phyloP scores from a whole-genome alignment of 2,888 invertebrate genomes.

The Drosophila aldrichi region DNA sequence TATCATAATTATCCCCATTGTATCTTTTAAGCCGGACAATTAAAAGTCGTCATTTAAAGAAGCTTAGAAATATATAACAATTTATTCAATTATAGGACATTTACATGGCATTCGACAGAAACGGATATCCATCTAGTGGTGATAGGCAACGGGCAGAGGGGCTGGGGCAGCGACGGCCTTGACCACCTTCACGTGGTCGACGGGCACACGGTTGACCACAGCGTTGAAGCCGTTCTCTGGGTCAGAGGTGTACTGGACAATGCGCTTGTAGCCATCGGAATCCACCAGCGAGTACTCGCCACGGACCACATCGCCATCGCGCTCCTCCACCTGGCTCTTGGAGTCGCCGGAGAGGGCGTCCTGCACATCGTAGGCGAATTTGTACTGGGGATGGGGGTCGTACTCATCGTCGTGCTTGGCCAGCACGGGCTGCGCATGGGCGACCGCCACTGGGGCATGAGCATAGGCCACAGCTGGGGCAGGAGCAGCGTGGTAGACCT shows the following conservation, averaged over 20 bases:
- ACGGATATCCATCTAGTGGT: conserved; percentile 23
- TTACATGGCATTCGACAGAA: conserved; percentile 31
- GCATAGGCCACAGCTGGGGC: conserved; percentile 63
- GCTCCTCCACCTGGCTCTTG: conserved; percentile 84
- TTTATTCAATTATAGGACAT: conserved; percentile 55
- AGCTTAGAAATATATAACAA: conserved; percentile 77
- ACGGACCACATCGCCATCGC: conserved; percentile 84
- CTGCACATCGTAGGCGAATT: conserved; percentile 83
- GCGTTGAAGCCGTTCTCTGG: conserved; percentile 84
- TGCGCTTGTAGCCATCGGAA: conserved; percentile 84
- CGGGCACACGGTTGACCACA: conserved; percentile 77
- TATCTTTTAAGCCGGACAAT: too few species aligned
- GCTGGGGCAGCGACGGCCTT: conserved; percentile 61
- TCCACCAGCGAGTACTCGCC: conserved; percentile 84
- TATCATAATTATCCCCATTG: too few species aligned
- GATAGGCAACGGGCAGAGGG: conserved; percentile 49
- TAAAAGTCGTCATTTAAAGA: neutral
- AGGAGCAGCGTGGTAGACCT: conserved; percentile 56
- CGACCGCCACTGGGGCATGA: conserved; percentile 51
- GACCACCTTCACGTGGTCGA: conserved; percentile 59
- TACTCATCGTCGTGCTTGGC: conserved; percentile 79
- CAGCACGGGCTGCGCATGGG: conserved; percentile 71
- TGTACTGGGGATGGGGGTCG: conserved; percentile 84
- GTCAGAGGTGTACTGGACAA: conserved; percentile 83
- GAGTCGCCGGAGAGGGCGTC: conserved; percentile 83